Conservation (phyloP, 2,888 invertebrate species). For the Pemphredon lugubris region DNA sequence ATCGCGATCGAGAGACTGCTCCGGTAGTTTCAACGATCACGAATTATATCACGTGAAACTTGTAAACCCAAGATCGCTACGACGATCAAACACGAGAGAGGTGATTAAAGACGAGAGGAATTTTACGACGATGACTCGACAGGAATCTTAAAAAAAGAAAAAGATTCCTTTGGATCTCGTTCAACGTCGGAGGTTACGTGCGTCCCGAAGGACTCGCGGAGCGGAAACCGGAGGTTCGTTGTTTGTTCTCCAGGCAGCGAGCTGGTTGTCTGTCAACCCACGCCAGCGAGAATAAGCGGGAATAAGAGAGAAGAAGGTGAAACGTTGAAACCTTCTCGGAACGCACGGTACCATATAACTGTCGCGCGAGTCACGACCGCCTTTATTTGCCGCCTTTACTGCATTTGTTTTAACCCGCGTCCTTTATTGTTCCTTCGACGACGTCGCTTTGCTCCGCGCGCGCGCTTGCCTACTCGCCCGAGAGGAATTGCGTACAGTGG, state of each 20-base stretch:
- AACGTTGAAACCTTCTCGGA: constrained; percentile 35
- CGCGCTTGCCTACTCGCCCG: too few relatives aligned
- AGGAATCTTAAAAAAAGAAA: too few relatives aligned
- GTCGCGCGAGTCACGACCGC: constrained; percentile 57
- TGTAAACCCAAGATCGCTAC: too few relatives aligned
- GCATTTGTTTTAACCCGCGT: constrained; percentile 66
- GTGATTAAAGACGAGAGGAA: too few relatives aligned
- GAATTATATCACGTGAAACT: too few relatives aligned
- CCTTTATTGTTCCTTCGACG: constrained; percentile 23
- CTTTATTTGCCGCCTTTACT: constrained; percentile 71
- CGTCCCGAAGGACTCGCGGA: not conserved
- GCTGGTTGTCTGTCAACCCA: constrained; percentile 14
- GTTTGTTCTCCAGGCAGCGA: constrained; percentile 33
- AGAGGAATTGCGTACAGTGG: too few relatives aligned
- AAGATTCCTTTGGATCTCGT: too few relatives aligned
- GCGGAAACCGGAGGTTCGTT: constrained; percentile 25
- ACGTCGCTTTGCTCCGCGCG: not conserved
- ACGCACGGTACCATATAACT: constrained; percentile 62
- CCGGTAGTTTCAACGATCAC: too few relatives aligned
- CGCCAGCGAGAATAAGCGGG: constrained; percentile 7
- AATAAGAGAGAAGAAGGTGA: constrained; percentile 4
- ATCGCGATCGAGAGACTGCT: too few relatives aligned
- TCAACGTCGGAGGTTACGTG: too few relatives aligned
- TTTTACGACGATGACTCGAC: too few relatives aligned
- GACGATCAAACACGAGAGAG: too few relatives aligned